Evolutionary conservation across 1,140 invertebrate genomes (phyloP).

Genomic region (Phymastichus coffea): DNA sequence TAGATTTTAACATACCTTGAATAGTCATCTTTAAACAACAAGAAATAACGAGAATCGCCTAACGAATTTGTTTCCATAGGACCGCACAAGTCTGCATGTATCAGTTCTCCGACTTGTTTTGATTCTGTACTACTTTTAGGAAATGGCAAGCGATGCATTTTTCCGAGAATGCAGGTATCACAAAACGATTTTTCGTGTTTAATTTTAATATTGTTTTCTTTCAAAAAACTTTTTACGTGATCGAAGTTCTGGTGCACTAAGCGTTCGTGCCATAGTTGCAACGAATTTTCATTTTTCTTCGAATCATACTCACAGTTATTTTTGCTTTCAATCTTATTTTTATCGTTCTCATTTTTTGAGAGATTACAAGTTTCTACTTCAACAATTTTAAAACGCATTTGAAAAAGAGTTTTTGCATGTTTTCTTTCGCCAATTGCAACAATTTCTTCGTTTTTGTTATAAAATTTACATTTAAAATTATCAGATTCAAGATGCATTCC

Average conservation of each 20-base stretch:
- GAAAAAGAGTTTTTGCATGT: slow-evolving; percentile 15
- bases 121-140: slow-evolving; percentile 36
- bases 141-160: slow-evolving; percentile 46
- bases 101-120: slow-evolving; percentile 14
- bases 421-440: slow-evolving; percentile 23
- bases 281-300: too few relatives aligned
- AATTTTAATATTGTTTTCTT: slow-evolving; percentile 36
- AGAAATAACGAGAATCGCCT: slow-evolving; percentile 36
- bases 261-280: too few relatives aligned
- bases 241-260: slow-evolving; percentile 49
- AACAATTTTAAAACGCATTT: slow-evolving; percentile 11
- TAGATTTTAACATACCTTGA: slow-evolving; percentile 34
- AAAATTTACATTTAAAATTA: not conserved
- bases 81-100: slow-evolving; percentile 41
- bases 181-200: slow-evolving; percentile 28
- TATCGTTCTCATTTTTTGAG: not conserved
- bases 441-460: slow-evolving; percentile 9
- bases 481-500: slow-evolving; percentile 32
- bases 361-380: not conserved
- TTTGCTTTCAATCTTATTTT: slow-evolving; percentile 34
- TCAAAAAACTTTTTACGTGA: slow-evolving; percentile 42
- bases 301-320: too few relatives aligned
- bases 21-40: slow-evolving; percentile 42
- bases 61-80: slow-evolving; percentile 37
- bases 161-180: slow-evolving; percentile 46